phyloP scores from a whole-genome alignment of 2,888 invertebrate genomes.

The Colostygia pectinataria region DNA sequence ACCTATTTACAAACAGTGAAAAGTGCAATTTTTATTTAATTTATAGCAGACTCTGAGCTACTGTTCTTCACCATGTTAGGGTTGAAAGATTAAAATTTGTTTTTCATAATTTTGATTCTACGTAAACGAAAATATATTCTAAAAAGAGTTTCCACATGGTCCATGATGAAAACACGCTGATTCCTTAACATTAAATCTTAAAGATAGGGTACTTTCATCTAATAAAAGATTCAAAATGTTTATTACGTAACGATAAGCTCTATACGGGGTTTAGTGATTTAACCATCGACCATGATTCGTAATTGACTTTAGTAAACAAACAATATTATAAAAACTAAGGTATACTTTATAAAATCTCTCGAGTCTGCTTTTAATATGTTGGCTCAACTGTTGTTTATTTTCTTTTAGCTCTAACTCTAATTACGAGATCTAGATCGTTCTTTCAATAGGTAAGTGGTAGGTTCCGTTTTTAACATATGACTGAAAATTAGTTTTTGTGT shows the following conservation, averaged over 20 bases:
- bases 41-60: slow-evolving; percentile 2
- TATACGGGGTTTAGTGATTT: slow-evolving; percentile 52
- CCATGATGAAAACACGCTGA: slow-evolving; percentile 30
- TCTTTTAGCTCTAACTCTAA: too few species aligned
- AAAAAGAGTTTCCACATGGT: slow-evolving; percentile 17
- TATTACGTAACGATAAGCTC: slow-evolving; percentile 59
- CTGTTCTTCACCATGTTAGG: too few species aligned
- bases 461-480: too few species aligned
- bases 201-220: slow-evolving; percentile 29
- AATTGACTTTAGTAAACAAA: slow-evolving; percentile 25
- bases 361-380: slow-evolving; percentile 1
- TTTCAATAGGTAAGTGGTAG: too few species aligned
- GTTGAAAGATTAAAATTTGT: too few species aligned
- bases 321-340: slow-evolving; percentile 6
- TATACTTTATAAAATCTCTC: neutral
- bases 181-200: slow-evolving; percentile 32
- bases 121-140: neutral
- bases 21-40: neutral
- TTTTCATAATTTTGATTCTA: neutral
- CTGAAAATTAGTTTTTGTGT: too few species aligned
- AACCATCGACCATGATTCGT: slow-evolving; percentile 47
- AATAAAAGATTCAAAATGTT: slow-evolving; percentile 51
- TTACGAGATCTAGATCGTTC: too few species aligned
- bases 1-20: slow-evolving; percentile 12
- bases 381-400: too few species aligned